Evolutionary conservation across 2,113 vertebrate genomes (phyloP), one percentile per base, ranked within the genome.

Genomic region (Rhinoderma darwinii): DNA sequence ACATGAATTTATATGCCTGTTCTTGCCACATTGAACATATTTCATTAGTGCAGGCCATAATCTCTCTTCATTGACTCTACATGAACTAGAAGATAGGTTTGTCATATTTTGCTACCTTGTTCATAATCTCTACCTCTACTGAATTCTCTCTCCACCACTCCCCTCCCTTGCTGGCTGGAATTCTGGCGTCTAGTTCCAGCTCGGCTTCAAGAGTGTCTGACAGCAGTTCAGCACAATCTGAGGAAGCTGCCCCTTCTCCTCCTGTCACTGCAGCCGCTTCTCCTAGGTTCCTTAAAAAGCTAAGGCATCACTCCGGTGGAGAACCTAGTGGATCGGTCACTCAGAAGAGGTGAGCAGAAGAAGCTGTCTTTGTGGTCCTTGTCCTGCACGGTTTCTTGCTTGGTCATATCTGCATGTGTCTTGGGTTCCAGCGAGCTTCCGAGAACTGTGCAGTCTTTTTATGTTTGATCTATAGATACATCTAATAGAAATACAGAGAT

Each of bases 261-360:
- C 94, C 94, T 92, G 93, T 85, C 83, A 92, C 94, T 70, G 94
- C 94, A 0, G 90, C 93, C 82, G 95, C 95, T 88, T 96, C 95
- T 0, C 95, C 95, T 82, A 93, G 94, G 90, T 94, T 95, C 84
- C 92, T 95, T 47, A 95, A 95, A 89, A 93, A 91, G 78, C 88
- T 96, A 89, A 96, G 91, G 89, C 92, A 91, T 90, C 93, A 89
- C 86, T 91, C 94, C 84, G 91, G 91, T 82, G 93, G 94, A 93
- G 96, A 96, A 87, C 93, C 92, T 86, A 91, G 92, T 86, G 91
- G 92, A 63, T 91, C 90, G 86, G 90, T 93, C 75, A 86, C 94
- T 88, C 95, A 94, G 3, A 94, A 94, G 91, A 97, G 96, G 96
- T 97, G 96, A 95, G 95, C 92, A 63, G 76, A 41, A 84, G 59